Conservation (phyloP, 2,888 invertebrate genomes). For the Aplocera efformata region DNA sequence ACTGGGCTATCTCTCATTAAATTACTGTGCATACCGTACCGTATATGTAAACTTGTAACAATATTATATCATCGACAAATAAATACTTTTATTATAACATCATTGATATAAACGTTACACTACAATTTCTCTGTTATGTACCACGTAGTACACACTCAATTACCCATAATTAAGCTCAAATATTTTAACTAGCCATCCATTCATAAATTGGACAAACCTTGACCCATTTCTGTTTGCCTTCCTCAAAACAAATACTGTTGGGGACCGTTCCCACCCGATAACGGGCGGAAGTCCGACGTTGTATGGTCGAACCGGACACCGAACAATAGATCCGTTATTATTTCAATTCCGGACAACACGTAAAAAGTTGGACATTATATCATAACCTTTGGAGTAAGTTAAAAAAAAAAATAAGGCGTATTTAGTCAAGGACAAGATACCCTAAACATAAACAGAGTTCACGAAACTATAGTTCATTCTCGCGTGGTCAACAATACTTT, state of each 20-base stretch:
- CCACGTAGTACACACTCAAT: conserved; percentile 36
- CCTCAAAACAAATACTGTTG: conserved; percentile 47
- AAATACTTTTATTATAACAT: background rate
- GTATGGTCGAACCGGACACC: conserved; percentile 55
- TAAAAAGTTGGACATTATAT: conserved; percentile 37
- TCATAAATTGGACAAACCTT: conserved; percentile 59
- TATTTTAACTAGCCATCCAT: conserved; percentile 47
- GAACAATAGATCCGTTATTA: conserved; percentile 70
- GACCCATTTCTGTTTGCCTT: conserved; percentile 65
- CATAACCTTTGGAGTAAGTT: conserved; percentile 35
- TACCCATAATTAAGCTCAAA: conserved; percentile 48
- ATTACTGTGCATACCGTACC: too few relatives aligned
- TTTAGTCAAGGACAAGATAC: conserved; percentile 38
- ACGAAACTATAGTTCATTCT: conserved; percentile 23
- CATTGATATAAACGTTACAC: background rate
- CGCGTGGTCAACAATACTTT: conserved; percentile 18
- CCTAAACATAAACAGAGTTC: conserved; percentile 22
- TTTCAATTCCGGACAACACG: conserved; percentile 46
- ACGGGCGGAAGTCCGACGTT: conserved; percentile 50
- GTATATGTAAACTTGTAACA: too few relatives aligned
- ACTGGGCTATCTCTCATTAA: conserved; percentile 20
- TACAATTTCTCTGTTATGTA: conserved; percentile 14
- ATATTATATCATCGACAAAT: too few relatives aligned
- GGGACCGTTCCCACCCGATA: conserved; percentile 62
- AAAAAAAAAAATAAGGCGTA: conserved; percentile 44